A percentile compares a stretch with the other conserved stretches of the same genome.
Conservation (phyloP, 64 coral and sea anemone species). For the Cladopsammia gracilis region DNA sequence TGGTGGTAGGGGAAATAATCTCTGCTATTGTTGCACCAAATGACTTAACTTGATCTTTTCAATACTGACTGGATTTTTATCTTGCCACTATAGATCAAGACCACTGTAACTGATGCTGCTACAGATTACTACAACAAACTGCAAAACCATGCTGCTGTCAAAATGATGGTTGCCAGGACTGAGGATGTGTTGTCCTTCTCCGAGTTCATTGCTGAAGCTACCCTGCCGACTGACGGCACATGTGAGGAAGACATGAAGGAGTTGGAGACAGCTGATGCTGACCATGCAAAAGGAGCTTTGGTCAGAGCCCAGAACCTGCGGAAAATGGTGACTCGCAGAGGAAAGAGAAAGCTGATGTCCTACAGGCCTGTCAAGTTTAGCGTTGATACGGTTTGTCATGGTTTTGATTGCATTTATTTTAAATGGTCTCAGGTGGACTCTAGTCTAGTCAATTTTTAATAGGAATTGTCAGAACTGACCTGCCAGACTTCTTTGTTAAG, state of each 20-base stretch:
- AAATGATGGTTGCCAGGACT: slow-evolving; percentile 78
- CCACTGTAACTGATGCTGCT: slow-evolving; percentile 70
- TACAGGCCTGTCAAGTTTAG: slow-evolving; percentile 83
- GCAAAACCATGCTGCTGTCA: slow-evolving; percentile 69
- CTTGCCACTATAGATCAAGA: slow-evolving; percentile 65
- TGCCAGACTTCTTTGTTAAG: no score
- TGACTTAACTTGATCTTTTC: not conserved
- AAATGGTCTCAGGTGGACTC: no score
- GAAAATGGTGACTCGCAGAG: slow-evolving; percentile 76
- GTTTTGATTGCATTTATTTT: not conserved
- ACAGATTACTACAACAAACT: slow-evolving; percentile 80
- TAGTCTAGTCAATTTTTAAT: no score
- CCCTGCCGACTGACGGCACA: slow-evolving; percentile 85
- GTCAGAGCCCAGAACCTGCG: slow-evolving; percentile 68
- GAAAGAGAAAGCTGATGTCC: slow-evolving; percentile 71
- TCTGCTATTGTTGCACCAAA: not conserved
- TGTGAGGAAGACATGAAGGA: slow-evolving; percentile 91
- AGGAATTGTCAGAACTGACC: no score
- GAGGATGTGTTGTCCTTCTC: slow-evolving; percentile 73
- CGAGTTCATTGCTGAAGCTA: slow-evolving; percentile 84
- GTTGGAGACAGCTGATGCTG: slow-evolving; percentile 56
- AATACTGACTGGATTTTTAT: not conserved
- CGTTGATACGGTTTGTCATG: slow-evolving; percentile 75
- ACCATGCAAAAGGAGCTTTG: slow-evolving; percentile 58
- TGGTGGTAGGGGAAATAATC: not conserved